Evolutionary conservation across 2,797 vertebrate genomes (phyloP), one percentile per base, ranked within the genome.

Genomic region (Sebastes umbrosus): DNA sequence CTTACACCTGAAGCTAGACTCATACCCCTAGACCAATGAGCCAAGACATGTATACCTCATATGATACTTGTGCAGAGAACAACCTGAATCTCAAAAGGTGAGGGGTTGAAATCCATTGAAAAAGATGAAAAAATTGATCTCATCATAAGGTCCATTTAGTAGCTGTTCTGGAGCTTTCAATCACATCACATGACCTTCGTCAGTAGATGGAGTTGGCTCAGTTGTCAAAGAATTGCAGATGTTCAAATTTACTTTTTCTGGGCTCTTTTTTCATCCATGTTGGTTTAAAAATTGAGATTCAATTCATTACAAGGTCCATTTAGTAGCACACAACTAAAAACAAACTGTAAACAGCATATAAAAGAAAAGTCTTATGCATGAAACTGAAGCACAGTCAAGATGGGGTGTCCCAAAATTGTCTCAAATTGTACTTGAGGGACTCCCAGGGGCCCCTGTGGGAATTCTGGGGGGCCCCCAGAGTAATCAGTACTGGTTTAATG

Each of bases 1-100:
- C 94, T 95, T 88, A 90, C 94, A 96, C 72, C 16, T 0, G 0
- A 46, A 18, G 7, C 7, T 0, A 46, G 1, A 46, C 6, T 46
- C 43, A 46, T 18, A 46, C 43, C 0, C 43, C 1, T 18, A 46
- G 16, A 46, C 43, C 43, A 46, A 18, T 7, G 16, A 46, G 43
- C 43, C 70, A 18, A 46, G 43, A 46, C 16, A 46, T 18, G 0
- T 7, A 46, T 7, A 18, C 14, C 14, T 7, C 34, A 3, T 4
- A 3, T 5, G 10, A 12, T 55, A 11, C 18, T 5, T 55, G 0
- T 55, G 2, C 52, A 13, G 10, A 54, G 20, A 54, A 12, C 10
- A 22, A 12, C n/a, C 10, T 54, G 9, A 5, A 0, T 55, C 9
- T 55, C n/a, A 11, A 5, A 55, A 55, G n/a, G 20, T 54, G 52